phyloP scores from a whole-genome alignment of 2,113 vertebrate genomes.

The Perccottus glenii region DNA sequence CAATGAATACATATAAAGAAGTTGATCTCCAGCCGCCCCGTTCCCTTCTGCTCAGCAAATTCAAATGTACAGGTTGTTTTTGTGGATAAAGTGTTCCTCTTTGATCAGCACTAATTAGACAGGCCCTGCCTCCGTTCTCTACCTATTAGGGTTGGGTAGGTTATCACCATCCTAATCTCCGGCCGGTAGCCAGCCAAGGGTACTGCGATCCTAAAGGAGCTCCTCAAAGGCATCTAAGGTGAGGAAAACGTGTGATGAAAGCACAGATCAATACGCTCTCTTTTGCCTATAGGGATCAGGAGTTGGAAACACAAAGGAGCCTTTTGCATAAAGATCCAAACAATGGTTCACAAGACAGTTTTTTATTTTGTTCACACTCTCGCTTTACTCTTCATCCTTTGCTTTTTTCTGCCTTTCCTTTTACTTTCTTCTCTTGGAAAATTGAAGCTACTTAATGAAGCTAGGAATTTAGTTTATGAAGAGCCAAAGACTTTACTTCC shows the following conservation, averaged over 20 bases:
- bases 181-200: slow-evolving; percentile 86
- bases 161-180: slow-evolving; percentile 77
- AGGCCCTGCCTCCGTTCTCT: slow-evolving; percentile 63
- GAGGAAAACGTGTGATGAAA: slow-evolving; percentile 79
- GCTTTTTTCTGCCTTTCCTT: slow-evolving; percentile 38
- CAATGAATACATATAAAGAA: too few relatives aligned
- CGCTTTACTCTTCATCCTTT: slow-evolving; percentile 52
- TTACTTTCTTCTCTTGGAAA: slow-evolving; percentile 53
- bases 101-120: slow-evolving; percentile 85
- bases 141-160: slow-evolving; percentile 78
- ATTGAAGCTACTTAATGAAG: slow-evolving; percentile 60
- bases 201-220: slow-evolving; percentile 81
- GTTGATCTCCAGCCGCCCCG: slow-evolving; percentile 33
- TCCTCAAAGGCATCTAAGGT: slow-evolving; percentile 76
- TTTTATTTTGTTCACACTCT: slow-evolving; percentile 40
- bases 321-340: slow-evolving; percentile 82
- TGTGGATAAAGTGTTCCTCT: slow-evolving; percentile 76
- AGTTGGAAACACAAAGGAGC: slow-evolving; percentile 76
- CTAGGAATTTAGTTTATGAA: slow-evolving; percentile 23
- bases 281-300: slow-evolving; percentile 80
- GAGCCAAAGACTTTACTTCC: slow-evolving; percentile 21
- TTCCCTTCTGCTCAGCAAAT: slow-evolving; percentile 64
- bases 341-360: slow-evolving; percentile 76
- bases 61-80: slow-evolving; percentile 83
- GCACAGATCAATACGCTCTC: slow-evolving; percentile 79